Evolutionary conservation across 2,113 vertebrate species (phyloP).

Genomic region (Periophthalmus modestus): DNA sequence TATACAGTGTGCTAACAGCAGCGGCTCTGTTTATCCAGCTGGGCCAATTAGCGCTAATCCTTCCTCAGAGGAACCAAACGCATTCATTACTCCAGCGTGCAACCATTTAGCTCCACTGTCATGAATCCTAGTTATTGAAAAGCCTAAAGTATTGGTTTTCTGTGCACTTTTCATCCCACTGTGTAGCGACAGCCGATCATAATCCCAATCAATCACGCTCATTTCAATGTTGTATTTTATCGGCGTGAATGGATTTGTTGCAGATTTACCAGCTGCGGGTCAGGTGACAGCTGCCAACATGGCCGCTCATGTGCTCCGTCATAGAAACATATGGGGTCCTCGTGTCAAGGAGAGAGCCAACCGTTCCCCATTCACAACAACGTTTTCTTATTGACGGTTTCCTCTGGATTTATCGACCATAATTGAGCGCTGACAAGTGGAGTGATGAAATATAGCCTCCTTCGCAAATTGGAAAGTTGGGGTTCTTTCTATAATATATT

Average conservation of each 20-base stretch:
- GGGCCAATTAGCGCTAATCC: constrained; percentile 66
- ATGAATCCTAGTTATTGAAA: constrained; percentile 50
- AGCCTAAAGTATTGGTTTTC: constrained; percentile 50
- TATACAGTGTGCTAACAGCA: constrained; percentile 41
- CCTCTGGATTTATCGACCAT: constrained; percentile 36
- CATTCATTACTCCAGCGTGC: constrained; percentile 55
- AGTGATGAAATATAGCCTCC: constrained; percentile 29
- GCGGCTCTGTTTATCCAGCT: constrained; percentile 62
- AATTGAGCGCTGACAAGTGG: constrained; percentile 31
- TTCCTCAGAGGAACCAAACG: constrained; percentile 61
- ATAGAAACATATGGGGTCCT: constrained; percentile 21
- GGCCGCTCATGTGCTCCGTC: constrained; percentile 35
- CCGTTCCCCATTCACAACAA: constrained; percentile 22
- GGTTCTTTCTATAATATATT: constrained; percentile 13
- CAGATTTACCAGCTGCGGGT: constrained; percentile 47
- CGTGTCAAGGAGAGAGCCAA: constrained; percentile 17
- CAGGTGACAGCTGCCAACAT: constrained; percentile 52
- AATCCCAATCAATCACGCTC: constrained; percentile 45
- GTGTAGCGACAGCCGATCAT: constrained; percentile 44
- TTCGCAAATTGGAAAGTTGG: constrained; percentile 24
- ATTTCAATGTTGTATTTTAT: constrained; percentile 15
- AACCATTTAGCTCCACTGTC: constrained; percentile 48
- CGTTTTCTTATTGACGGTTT: constrained; percentile 43
- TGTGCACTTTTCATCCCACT: constrained; percentile 46
- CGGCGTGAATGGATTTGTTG: constrained; percentile 26